A percentile compares a stretch with the other conserved stretches of the same genome.
These are phyloP conservation scores for Tiphia femorata DNA, from an alignment of 2,888 invertebrate genomes.

Conservation along the genomic window DNA sequence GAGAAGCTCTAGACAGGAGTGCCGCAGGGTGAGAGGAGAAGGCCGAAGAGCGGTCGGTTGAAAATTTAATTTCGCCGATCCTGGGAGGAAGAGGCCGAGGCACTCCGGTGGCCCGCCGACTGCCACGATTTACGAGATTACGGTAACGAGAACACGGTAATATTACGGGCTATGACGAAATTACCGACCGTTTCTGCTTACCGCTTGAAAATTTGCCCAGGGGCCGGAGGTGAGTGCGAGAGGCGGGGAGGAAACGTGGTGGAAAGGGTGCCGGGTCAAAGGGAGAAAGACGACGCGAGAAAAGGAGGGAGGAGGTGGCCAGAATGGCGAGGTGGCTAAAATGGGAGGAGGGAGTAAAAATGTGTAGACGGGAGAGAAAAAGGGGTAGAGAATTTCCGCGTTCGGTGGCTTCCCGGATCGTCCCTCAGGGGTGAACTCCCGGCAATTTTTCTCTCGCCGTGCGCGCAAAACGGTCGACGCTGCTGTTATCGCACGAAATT, in stretches of 20 bases:
- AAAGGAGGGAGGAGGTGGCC: too few relatives aligned
- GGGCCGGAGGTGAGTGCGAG: constrained; percentile 3
- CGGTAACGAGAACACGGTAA: constrained; percentile 33
- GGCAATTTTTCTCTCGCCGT: not conserved
- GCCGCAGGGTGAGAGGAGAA: not conserved
- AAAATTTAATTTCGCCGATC: constrained; percentile 2
- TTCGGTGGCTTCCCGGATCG: not conserved
- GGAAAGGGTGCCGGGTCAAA: too few relatives aligned
- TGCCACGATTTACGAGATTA: constrained; percentile 36
- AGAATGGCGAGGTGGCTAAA: too few relatives aligned
- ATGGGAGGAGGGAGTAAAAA: not conserved
- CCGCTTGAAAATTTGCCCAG: constrained; percentile 11
- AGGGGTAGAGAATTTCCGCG: not conserved
- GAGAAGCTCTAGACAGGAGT: too few relatives aligned
- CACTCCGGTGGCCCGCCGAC: constrained; percentile 13
- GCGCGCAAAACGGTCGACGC: not conserved
- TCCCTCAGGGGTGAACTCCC: too few relatives aligned
- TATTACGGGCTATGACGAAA: constrained; percentile 33
- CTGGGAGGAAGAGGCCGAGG: not conserved
- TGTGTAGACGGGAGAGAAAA: not conserved
- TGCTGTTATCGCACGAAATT: not conserved
- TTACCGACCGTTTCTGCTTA: constrained; percentile 25
- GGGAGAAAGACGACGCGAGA: too few relatives aligned
- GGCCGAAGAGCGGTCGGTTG: not conserved
- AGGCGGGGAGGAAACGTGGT: too few relatives aligned